Base-by-base conservation (phyloP, 2,888 invertebrate species). In the Orthosia cruda region DNA sequence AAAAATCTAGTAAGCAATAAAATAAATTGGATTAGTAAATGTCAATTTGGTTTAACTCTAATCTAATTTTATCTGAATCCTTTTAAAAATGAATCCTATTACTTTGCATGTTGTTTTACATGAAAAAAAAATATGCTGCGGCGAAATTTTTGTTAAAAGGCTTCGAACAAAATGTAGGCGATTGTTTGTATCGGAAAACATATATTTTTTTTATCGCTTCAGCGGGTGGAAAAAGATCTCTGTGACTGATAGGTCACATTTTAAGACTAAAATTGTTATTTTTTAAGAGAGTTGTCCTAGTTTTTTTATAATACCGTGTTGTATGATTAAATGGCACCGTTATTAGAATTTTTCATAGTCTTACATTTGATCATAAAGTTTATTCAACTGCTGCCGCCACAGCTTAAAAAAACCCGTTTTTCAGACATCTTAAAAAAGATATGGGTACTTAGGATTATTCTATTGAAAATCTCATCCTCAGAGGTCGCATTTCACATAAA, bases 141-240 rank as follows among this genome's bases (percentile, higher is more conserved):
- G 18, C 45, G 55, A 65, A 40, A 50, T 4, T 55, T 58, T 67
- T 26, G 47, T 55, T 26, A 62, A 70, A 80, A 71, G 11, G 40
- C 23, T 57, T 45, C 20, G n/a, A n/a, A 70, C 45, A 80, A 73
- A 84, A 65, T 59, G 49, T 49, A 32, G 23, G 26, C 18, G 55
- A 68, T 84, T 52, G 26, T 59, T 57, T 76, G 55, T 73, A 84
- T 83, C 58, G 73, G 76, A 72, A 81, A 71, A 49, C 77, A 71
- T 84, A 67, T 64, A 54, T 62, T 65, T 13, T 79, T 69, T 75
- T 69, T 66, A 26, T 11, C 57, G 58, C 32, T 63, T 71, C 69
- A 57, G n/a, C n/a, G 52, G 15, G 7, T 40, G 63, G 57, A 68
- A 72, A 70, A 26, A 62, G 69, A 70, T 83, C 15, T 47, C 59